Evolutionary conservation across 2,797 vertebrate genomes (phyloP), one percentile per base, ranked within the genome.

Genomic region (Acipenser transmontanus): DNA sequence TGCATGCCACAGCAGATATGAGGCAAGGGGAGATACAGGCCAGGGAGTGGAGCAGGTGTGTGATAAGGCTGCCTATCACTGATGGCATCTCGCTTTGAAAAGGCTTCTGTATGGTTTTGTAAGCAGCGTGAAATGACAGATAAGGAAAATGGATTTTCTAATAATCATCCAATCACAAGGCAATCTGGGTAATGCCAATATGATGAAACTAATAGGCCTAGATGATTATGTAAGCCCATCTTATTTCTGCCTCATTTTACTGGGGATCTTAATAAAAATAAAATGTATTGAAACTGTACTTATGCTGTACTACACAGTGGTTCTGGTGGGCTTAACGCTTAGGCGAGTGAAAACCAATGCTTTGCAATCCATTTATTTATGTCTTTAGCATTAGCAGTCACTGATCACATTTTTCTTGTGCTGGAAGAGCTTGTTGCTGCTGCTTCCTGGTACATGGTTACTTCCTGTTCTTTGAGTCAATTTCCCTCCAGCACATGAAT

Each of bases 231-330:
- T 34, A 34, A 34, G 65, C 74, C 74, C 76, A 78, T 69, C 68
- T 68, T 68, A 68, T 74, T 74, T 73, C 73, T 71, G 72, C 77
- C 63, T 62, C 6, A 64, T 64, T 68, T 59, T 70, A 71, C 75
- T 73, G 70, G 79, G 68, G 69, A 73, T 75, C 72, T 78, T 70
- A 73, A 78, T 80, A 73, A 70, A 64, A 67, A 63, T 77, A 73
- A 74, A 80, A 72, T 79, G 74, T 75, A 68, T 63, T 59, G 34
- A 34, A 34, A 34, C 34, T 34, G 34, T 34, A 34, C 34, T 34
- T 34, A 34, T 34, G 34, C 34, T 34, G 2, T 34, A 34, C 34
- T 34, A 34, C 34, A 3, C 4, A 34, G 34, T 34, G 34, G 34
- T 34, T 34, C 34, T 34, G 34, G 0, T 34, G 34, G 34, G 34